phyloP scores from a whole-genome alignment of 1,140 invertebrate species.

The Dryas iulia region DNA sequence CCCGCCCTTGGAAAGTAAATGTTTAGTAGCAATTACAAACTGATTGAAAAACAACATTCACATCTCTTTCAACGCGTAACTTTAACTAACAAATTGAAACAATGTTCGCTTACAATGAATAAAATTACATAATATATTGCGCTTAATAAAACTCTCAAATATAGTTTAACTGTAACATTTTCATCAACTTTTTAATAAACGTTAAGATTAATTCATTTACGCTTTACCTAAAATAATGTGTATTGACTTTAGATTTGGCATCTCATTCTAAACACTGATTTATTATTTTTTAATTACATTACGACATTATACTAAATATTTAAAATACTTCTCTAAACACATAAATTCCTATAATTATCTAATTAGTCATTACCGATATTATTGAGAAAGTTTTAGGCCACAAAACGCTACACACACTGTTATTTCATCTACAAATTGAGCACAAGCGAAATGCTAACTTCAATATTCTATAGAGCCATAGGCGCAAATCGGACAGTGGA shows the following conservation, averaged over 20 bases:
- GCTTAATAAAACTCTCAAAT: slow-evolving; percentile 80
- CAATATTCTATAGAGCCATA: neutral
- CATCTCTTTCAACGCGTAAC: slow-evolving; percentile 74
- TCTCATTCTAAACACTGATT: slow-evolving; percentile 78
- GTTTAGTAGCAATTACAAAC: slow-evolving; percentile 34
- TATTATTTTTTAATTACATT: slow-evolving; percentile 62
- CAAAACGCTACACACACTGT: slow-evolving; percentile 67
- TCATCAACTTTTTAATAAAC: slow-evolving; percentile 78
- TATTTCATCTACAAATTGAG: slow-evolving; percentile 47
- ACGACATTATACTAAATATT: slow-evolving; percentile 72
- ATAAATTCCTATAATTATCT: slow-evolving; percentile 78
- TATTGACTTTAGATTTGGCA: slow-evolving; percentile 81
- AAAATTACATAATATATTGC: slow-evolving; percentile 73
- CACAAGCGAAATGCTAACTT: slow-evolving; percentile 39
- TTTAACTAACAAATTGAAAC: slow-evolving; percentile 79
- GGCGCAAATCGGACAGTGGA: neutral
- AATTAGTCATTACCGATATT: slow-evolving; percentile 74
- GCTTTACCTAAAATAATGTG: slow-evolving; percentile 79
- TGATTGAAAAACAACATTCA: slow-evolving; percentile 65
- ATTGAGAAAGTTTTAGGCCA: slow-evolving; percentile 72
- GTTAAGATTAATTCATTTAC: slow-evolving; percentile 79
- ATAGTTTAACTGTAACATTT: slow-evolving; percentile 80
- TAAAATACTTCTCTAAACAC: slow-evolving; percentile 80
- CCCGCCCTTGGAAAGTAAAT: slow-evolving; percentile 23
- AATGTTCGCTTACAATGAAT: slow-evolving; percentile 77